phyloP scores from a whole-genome alignment of 1,140 invertebrate genomes.

The Drosophila sucinea region DNA sequence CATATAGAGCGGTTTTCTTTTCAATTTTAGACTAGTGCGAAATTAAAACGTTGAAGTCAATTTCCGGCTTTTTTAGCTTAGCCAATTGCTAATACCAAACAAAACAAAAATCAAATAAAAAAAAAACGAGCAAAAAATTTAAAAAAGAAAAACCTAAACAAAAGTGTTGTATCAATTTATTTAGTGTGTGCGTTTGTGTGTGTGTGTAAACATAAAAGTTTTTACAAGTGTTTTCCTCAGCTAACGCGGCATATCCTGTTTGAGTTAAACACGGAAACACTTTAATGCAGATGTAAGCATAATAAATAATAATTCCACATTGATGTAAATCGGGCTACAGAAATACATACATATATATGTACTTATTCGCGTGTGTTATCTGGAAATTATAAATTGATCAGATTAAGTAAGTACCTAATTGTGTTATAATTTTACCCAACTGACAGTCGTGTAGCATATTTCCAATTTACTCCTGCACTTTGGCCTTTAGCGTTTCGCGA shows the following conservation, averaged over 20 bases:
- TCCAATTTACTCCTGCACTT: not conserved
- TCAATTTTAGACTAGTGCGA: conserved; percentile 27
- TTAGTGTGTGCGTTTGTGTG: conserved; percentile 22
- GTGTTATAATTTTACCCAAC: conserved; percentile 24
- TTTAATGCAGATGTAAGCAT: conserved; percentile 60
- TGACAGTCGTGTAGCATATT: conserved; percentile 40
- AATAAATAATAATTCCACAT: conserved; percentile 64
- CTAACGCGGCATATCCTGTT: conserved; percentile 52
- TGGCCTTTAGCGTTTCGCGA: not conserved
- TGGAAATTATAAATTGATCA: conserved; percentile 60
- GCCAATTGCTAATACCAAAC: conserved; percentile 43
- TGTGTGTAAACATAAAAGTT: conserved; percentile 63
- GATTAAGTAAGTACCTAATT: conserved; percentile 33
- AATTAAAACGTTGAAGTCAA: conserved; percentile 59
- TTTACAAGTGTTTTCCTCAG: conserved; percentile 35
- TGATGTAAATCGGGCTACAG: conserved; percentile 49
- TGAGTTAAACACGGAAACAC: conserved; percentile 47
- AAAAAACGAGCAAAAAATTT: conserved; percentile 1
- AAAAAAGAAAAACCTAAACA: conserved; percentile 33
- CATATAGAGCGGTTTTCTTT: not conserved
- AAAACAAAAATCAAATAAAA: conserved; percentile 11
- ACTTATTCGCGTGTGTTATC: conserved; percentile 27
- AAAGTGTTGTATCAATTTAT: conserved; percentile 33
- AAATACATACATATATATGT: not conserved
- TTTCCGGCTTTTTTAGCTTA: conserved; percentile 51